Base-by-base conservation (phyloP, 1,140 invertebrate species). In the Anadara kagoshimensis region DNA sequence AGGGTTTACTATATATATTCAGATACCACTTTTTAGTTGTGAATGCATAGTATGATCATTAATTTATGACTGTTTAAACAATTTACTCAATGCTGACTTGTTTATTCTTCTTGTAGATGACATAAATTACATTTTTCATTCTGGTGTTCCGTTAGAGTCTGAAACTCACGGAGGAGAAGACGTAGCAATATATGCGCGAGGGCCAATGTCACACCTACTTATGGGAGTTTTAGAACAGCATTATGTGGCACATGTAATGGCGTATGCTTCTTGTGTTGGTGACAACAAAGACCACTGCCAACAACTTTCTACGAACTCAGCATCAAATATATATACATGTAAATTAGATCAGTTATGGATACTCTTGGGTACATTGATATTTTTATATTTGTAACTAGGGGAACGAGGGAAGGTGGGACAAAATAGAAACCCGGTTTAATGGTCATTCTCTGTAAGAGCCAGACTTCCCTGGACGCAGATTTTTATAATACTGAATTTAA, bases 141-240 rank as follows among this genome's bases (percentile, higher is more conserved):
- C 95, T 1, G 92, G 91, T 0, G 92, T 97, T 16, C 90, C 92
- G 44, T 90, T 93, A 18, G 12, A 36, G 11, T 75, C 94, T 79
- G 88, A 89, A 61, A 89, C 84, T 16, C 87, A 89, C 66, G 86
- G 86, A 0, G 88, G 86, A 8, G 87, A 89, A 69, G 88, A 89
- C 53, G 87, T 89, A 0, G 79, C 85, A 0, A 83, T 90, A 18
- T 90, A 88, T 65, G 88, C 89, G 29, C 79, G 51, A 16, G 96
- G 97, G 67, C 95, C 96, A 2, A 94, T 93, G 89, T 93, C 95
- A 0, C 95, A 98, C 89, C 89, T 98, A 4, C 95, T 98, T 81
- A 93, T 96, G 79, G 94, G 93, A 24, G 93, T 96, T 0, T 95
- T 97, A 82, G 96, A 98, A 86, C 96, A 98, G 85, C 94, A 93